Conservation (phyloP, 30 jellyfish, hydroid and myxozoan species). For the Rhopilema esculentum region DNA sequence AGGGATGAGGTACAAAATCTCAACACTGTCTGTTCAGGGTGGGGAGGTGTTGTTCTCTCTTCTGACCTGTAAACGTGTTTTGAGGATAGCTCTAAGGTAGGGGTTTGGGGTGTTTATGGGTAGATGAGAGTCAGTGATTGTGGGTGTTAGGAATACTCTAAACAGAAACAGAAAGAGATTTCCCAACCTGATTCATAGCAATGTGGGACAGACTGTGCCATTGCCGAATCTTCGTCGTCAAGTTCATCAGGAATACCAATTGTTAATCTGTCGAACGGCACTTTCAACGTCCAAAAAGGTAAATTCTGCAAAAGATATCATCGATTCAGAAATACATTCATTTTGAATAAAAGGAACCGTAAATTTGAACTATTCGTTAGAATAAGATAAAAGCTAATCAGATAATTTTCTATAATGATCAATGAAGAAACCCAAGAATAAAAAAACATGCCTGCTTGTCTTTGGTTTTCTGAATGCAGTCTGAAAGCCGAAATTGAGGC, state of each 20-base stretch:
- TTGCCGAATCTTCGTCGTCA: slow-evolving; percentile 40
- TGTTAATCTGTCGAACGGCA: slow-evolving; percentile 40
- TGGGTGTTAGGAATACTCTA: too few species aligned
- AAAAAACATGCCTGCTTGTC: slow-evolving; percentile 93
- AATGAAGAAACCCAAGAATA: neutral
- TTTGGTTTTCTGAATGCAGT: slow-evolving; percentile 68
- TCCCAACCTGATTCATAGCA: slow-evolving; percentile 56
- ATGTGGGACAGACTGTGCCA: slow-evolving; percentile 12
- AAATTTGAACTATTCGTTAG: too few species aligned
- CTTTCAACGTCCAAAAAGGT: slow-evolving; percentile 6
- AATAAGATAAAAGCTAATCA: too few species aligned
- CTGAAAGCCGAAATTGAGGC: slow-evolving; percentile 75
- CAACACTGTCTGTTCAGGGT: too few species aligned
- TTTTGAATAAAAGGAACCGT: neutral
- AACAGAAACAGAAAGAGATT: neutral
- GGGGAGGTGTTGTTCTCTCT: too few species aligned
- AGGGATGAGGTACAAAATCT: too few species aligned
- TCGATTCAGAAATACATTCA: too few species aligned
- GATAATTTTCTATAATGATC: neutral
- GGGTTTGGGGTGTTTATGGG: too few species aligned
- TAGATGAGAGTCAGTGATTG: too few species aligned
- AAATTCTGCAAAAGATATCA: neutral
- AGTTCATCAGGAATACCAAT: slow-evolving; percentile 63
- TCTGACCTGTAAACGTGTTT: too few species aligned
- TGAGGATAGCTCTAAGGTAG: too few species aligned